Evolutionary conservation across 2,113 vertebrate species (phyloP).

Genomic region (Anser brachyrhynchus): DNA sequence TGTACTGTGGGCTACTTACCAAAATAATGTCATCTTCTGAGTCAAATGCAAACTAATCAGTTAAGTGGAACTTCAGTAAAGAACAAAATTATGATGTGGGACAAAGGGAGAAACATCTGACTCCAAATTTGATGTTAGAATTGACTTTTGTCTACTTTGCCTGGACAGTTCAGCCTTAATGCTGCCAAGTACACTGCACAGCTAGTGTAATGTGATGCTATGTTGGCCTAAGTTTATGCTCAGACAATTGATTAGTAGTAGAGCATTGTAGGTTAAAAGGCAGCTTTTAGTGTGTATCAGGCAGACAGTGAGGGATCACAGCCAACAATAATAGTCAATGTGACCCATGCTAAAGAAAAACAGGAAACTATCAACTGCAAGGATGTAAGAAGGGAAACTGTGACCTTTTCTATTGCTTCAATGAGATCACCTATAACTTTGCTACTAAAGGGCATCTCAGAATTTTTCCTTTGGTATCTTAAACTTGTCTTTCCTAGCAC

Average conservation of each 20-base stretch:
- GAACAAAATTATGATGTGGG: neutral
- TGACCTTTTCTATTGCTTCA: conserved; percentile 14
- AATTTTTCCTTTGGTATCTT: neutral
- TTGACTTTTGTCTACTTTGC: conserved; percentile 12
- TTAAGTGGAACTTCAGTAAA: neutral
- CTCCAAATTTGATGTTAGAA: neutral
- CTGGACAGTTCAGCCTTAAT: neutral
- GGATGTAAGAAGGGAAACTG: neutral
- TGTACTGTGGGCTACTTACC: neutral
- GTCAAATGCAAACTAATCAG: neutral
- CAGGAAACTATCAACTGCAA: neutral
- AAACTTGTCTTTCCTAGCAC: neutral
- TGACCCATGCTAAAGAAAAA: conserved; percentile 20
- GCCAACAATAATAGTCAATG: neutral
- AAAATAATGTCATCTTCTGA: neutral
- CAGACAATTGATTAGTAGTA: conserved; percentile 17
- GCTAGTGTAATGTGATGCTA: neutral
- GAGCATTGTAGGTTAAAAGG: conserved; percentile 18
- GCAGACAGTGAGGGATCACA: neutral
- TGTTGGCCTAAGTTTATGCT: conserved; percentile 1
- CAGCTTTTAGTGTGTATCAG: neutral
- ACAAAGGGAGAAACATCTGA: conserved; percentile 8
- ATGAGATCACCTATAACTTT: neutral
- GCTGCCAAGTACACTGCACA: neutral
- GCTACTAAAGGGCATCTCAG: neutral